Base-by-base conservation (phyloP, 2,113 vertebrate genomes). In the Seriola aureovittata region DNA sequence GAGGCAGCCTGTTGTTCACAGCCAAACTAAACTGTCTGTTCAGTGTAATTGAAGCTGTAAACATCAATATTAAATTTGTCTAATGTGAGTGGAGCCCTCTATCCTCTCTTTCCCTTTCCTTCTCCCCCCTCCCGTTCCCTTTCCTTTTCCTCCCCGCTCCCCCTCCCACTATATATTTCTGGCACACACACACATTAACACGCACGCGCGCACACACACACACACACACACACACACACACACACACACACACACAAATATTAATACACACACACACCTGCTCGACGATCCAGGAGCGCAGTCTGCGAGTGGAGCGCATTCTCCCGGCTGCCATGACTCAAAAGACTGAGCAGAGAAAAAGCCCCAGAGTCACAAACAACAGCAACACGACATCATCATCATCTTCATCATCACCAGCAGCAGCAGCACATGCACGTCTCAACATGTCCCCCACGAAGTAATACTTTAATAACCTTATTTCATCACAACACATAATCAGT, bases 221-320 rank as follows among this genome's bases (percentile, higher is more conserved):
- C 34, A 5, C 34, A 21, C 66, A 25, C 78, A 60, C 42, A 12
- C 57, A 63, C 62, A 34, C 52, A 4, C 42, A 57, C 44, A 42
- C 84, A 9, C 34, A 34, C 67, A 60, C 5, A 25, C 80, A 67
- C 54, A 54, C 64, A 52, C 66, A 84, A 86, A 4, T 29, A 29
- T 29, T 29, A 29, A 29, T 29, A 29, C 29, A 21, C n/a, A 52
- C 66, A 84, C 88, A 4, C 77, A 94, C 93, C 89, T 98, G 97
- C 4, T 97, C 95, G 44, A 98, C 93, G 3, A 97, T 93, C 97
- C 97, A 98, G 7, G 83, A 86, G 6, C 96, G 95, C 50, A 98
- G 95, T 80, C 92, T 96, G n/a, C 97, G 95, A 0, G 96, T 97
- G 25, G 93, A 89, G 14, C 97, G 94, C 29, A 82, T 89, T 62